These are phyloP conservation scores for Coenonympha arcania DNA, from an alignment of 2,888 invertebrate species.

Conservation along the genomic window DNA sequence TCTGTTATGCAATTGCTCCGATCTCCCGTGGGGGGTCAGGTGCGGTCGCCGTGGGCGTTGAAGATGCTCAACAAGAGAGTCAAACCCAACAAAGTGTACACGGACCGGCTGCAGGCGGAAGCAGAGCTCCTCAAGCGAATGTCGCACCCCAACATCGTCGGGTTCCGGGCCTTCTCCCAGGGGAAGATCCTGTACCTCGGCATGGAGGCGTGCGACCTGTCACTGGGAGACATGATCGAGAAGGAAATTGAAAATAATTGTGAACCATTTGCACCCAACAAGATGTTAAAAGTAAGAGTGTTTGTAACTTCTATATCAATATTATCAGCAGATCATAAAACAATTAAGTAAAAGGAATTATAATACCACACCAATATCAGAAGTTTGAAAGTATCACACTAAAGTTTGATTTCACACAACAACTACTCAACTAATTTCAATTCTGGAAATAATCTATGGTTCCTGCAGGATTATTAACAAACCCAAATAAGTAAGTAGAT, in stretches of 20 bases:
- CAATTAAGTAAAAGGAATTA: too few species aligned
- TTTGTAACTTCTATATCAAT: too few species aligned
- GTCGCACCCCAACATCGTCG: slow-evolving; percentile 87
- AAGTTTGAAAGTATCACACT: too few species aligned
- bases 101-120: slow-evolving; percentile 78
- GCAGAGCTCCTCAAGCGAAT: slow-evolving; percentile 79
- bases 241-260: slow-evolving; percentile 71
- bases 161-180: slow-evolving; percentile 77
- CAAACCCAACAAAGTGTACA: slow-evolving; percentile 58
- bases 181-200: slow-evolving; percentile 77
- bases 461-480: too few species aligned
- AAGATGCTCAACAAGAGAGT: slow-evolving; percentile 79
- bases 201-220: slow-evolving; percentile 84
- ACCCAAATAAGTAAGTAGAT: too few species aligned
- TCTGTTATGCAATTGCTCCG: slow-evolving; percentile 83
- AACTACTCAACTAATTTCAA: too few species aligned
- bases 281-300: slow-evolving; percentile 76
- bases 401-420: too few species aligned
- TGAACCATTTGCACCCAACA: slow-evolving; percentile 75
- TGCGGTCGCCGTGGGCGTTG: slow-evolving; percentile 89
- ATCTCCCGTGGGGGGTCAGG: slow-evolving; percentile 78
- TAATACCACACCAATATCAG: too few species aligned
- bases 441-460: too few species aligned
- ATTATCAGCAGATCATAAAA: too few species aligned
- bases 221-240: slow-evolving; percentile 84